These are phyloP conservation scores for Cactoblastis cactorum DNA, from an alignment of 2,888 invertebrate genomes.

Conservation along the genomic window DNA sequence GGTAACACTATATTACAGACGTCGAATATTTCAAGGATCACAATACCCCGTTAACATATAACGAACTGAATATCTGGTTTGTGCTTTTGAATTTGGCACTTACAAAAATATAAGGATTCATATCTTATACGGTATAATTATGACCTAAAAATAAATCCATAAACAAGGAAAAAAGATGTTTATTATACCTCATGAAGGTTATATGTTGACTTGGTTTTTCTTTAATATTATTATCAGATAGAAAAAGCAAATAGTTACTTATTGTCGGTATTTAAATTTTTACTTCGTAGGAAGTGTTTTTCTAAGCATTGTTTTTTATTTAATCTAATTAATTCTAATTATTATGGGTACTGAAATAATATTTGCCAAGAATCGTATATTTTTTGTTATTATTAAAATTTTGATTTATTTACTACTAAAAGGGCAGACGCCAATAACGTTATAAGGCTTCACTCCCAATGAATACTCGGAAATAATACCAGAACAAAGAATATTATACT, in stretches of 20 bases:
- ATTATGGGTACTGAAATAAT: too few species aligned
- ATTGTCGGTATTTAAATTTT: too few species aligned
- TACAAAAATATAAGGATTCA: not conserved
- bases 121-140: not conserved
- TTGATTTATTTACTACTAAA: too few species aligned
- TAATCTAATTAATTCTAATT: too few species aligned
- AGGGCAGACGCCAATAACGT: not conserved
- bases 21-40: constrained; percentile 2
- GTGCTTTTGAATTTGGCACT: not conserved
- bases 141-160: not conserved
- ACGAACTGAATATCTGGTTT: not conserved
- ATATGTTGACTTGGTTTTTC: too few species aligned
- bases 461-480: not conserved
- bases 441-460: not conserved
- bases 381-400: not conserved
- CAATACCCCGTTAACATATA: constrained; percentile 9
- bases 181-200: too few species aligned
- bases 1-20: constrained; percentile 3
- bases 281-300: too few species aligned
- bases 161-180: too few species aligned
- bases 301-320: too few species aligned
- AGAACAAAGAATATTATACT: not conserved
- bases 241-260: too few species aligned
- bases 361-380: too few species aligned
- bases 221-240: too few species aligned